Evolutionary conservation across 2,888 invertebrate species (phyloP).

Genomic region (Hartigia nigra): DNA sequence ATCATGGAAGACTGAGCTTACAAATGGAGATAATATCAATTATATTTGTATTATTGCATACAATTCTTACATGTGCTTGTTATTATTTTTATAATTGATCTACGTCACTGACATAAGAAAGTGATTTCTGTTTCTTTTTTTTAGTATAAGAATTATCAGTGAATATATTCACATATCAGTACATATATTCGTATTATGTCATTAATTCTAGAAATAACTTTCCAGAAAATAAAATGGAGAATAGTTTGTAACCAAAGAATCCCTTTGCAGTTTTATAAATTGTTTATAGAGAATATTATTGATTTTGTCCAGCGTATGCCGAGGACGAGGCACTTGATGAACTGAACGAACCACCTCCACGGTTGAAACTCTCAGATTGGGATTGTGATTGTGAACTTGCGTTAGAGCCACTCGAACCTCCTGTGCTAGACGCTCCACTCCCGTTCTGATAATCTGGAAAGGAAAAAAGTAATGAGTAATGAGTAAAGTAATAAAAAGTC

Average conservation of each 20-base stretch:
- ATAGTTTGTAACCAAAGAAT: neutral
- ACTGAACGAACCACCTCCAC: neutral
- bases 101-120: too few species aligned
- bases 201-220: neutral
- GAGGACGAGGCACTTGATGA: neutral
- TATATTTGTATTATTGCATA: too few species aligned
- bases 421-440: neutral
- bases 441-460: neutral
- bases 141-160: neutral
- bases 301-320: neutral
- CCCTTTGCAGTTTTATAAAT: neutral
- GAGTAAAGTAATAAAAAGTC: too few species aligned
- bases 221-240: neutral
- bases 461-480: neutral
- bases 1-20: slow-evolving; percentile 27
- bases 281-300: neutral
- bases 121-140: too few species aligned
- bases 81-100: too few species aligned
- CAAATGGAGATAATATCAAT: too few species aligned
- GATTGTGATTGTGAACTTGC: neutral
- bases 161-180: too few species aligned
- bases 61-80: too few species aligned
- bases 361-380: neutral
- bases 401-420: neutral
- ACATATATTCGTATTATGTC: neutral